Base-by-base conservation (phyloP, 2,888 invertebrate genomes). In the Aelia acuminata region DNA sequence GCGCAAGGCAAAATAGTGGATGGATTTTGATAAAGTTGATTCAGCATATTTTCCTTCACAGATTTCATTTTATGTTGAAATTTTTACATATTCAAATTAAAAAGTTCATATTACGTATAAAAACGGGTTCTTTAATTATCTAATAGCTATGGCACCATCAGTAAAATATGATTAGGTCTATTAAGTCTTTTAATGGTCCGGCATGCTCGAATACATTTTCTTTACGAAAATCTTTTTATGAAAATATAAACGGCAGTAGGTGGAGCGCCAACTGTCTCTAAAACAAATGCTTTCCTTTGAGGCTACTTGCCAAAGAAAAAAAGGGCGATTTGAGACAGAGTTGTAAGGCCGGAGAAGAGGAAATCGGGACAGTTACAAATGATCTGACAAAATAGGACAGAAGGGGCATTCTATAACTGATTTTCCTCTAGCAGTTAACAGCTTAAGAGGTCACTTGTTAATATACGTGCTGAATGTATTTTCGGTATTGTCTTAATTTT, bases 301-400 rank as follows among this genome's bases (percentile, higher is more conserved):
- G 63, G 80, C 43, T 47, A n/a, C 80, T 80, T 80, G 80, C 43
- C 80, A 80, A 80, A 80, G 11, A 47, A 47, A 57, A 47, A 80
- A 47, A 26, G n/a, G 0, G n/a, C n/a, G 80, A 80, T 80, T 43
- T 80, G 35, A 80, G 43, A 80, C 80, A 43, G 43, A 80, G 80
- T n/a, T 80, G 43, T 47, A 80, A 80, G 43, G 75, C 75, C 3
- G 43, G 43, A 20, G 43, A n/a, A 80, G 80, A 80, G 80, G 80
- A 80, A 80, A 80, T 80, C 80, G 11, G 43, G 80, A 80, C 80
- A 80, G 80, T 80, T 80, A 80, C 80, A 80, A 80, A 80, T 80
- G 80, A 43, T 80, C n/a, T 80, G 80, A 80, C 80, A 80, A 43
- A 80, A 80, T 80, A 80, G 43, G 43, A 80, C 43, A 80, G 22